Percentiles rank a stretch among this genome's conserved stretches.
Conservation (phyloP, 2,888 invertebrate genomes). For the Norana najaformis region DNA sequence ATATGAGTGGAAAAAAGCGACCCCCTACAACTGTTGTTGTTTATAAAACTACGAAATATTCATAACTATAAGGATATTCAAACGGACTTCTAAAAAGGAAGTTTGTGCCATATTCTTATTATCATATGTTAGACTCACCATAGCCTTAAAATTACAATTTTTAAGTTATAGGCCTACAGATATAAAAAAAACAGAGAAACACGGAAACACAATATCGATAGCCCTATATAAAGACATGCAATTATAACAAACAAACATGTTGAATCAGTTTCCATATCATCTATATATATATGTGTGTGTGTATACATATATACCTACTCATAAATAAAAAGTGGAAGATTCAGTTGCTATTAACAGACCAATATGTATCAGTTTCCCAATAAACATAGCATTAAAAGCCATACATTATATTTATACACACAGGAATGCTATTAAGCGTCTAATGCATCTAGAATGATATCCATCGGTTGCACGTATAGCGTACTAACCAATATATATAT, state of each 20-base stretch:
- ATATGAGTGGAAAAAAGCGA: too few relatives aligned
- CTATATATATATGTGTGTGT: background rate
- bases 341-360: background rate
- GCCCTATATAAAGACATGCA: too few relatives aligned
- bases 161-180: too few relatives aligned
- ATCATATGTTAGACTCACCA: too few relatives aligned
- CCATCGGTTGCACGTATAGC: background rate
- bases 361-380: constrained; percentile 7
- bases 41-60: too few relatives aligned
- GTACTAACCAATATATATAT: background rate
- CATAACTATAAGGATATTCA: too few relatives aligned
- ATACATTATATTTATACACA: background rate
- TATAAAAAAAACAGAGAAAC: too few relatives aligned
- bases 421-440: background rate
- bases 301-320: background rate
- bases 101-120: too few relatives aligned
- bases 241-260: background rate
- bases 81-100: too few relatives aligned
- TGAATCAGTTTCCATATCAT: background rate
- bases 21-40: too few relatives aligned
- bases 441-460: background rate
- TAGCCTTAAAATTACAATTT: too few relatives aligned
- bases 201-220: too few relatives aligned
- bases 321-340: background rate
- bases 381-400: background rate